Percentiles rank a stretch among this genome's conserved stretches.
phyloP scores from a whole-genome alignment of 2,888 invertebrate genomes.

The Agrotis clavis region DNA sequence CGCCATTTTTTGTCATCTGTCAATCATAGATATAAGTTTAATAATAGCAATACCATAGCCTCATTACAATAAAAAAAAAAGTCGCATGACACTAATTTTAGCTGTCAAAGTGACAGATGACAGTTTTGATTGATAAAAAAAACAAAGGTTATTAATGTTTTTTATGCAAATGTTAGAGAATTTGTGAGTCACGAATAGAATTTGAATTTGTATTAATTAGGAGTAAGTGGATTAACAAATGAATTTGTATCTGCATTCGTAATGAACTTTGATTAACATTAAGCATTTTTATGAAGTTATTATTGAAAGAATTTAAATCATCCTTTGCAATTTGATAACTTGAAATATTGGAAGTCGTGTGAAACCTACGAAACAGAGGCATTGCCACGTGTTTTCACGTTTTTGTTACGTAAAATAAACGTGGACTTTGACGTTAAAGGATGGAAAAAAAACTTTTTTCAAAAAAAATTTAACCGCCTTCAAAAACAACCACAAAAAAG shows the following conservation, averaged over 20 bases:
- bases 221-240: background rate
- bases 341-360: too few relatives aligned
- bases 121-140: conserved; percentile 46
- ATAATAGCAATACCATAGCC: conserved; percentile 16
- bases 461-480: too few relatives aligned
- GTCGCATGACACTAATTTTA: conserved; percentile 12
- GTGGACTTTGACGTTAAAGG: too few relatives aligned
- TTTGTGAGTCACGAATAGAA: conserved; percentile 14
- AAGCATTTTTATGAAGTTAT: too few relatives aligned
- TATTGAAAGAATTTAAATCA: too few relatives aligned
- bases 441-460: too few relatives aligned
- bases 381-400: too few relatives aligned
- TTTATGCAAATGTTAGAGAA: conserved; percentile 22
- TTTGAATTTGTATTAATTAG: conserved; percentile 11
- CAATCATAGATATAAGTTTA: conserved; percentile 15
- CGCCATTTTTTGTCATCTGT: background rate
- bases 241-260: background rate
- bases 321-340: too few relatives aligned
- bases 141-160: conserved; percentile 15
- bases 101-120: conserved; percentile 38
- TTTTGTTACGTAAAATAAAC: too few relatives aligned
- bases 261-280: too few relatives aligned
- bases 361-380: too few relatives aligned
- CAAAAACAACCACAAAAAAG: too few relatives aligned
- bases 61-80: conserved; percentile 4